These are phyloP conservation scores for Bilobella aurantiaca DNA, from an alignment of 1,140 invertebrate genomes.

Conservation along the genomic window DNA sequence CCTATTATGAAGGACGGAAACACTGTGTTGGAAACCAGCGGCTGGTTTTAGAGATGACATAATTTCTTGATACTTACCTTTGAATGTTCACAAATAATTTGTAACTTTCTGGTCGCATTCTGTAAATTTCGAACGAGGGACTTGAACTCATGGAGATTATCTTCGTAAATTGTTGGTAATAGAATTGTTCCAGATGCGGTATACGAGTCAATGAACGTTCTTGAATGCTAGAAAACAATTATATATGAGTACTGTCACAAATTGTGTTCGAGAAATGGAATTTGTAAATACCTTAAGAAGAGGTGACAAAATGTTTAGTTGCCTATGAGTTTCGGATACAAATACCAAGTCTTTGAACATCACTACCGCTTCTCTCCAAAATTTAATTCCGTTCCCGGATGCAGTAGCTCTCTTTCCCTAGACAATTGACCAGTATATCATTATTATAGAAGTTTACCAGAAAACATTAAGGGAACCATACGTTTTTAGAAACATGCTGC, in stretches of 20 bases:
- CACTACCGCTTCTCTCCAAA: slow-evolving; percentile 16
- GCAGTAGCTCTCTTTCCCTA: slow-evolving; percentile 22
- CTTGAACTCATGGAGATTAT: slow-evolving; percentile 1
- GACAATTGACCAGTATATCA: neutral
- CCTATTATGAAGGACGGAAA: slow-evolving; percentile 12
- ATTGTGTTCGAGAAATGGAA: neutral
- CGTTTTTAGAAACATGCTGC: slow-evolving; percentile 22
- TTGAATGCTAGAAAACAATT: slow-evolving; percentile 16
- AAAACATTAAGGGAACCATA: slow-evolving; percentile 11
- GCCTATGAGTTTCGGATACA: slow-evolving; percentile 9
- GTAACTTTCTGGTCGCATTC: slow-evolving; percentile 20
- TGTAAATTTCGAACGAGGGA: slow-evolving; percentile 10
- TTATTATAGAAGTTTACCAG: neutral
- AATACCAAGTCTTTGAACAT: slow-evolving; percentile 24
- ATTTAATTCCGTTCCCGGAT: slow-evolving; percentile 5
- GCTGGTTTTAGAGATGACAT: neutral
- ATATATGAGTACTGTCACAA: neutral
- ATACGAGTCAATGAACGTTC: slow-evolving; percentile 28
- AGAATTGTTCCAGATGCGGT: slow-evolving; percentile 11
- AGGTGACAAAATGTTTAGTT: slow-evolving; percentile 18
- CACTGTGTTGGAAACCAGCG: neutral
- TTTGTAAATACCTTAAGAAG: slow-evolving; percentile 23
- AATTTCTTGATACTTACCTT: slow-evolving; percentile 23
- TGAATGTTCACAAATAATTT: slow-evolving; percentile 30
- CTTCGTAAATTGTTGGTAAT: slow-evolving; percentile 17